phyloP scores from a whole-genome alignment of 2,888 invertebrate species.

The Chesias legatella region DNA sequence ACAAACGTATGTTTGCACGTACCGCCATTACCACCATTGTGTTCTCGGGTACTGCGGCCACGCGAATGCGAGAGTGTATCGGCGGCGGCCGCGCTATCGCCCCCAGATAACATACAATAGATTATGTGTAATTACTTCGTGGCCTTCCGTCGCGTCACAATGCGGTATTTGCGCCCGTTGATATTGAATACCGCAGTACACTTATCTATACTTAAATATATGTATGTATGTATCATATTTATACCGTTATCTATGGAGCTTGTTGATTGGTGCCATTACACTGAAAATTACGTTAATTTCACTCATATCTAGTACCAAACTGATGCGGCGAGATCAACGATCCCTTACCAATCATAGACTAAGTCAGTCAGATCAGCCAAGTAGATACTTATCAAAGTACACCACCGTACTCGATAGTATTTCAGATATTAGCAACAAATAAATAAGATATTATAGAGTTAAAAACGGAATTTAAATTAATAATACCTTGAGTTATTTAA shows the following conservation, averaged over 20 bases:
- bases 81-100: slow-evolving; percentile 32
- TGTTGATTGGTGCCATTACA: neutral
- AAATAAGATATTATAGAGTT: too few species aligned
- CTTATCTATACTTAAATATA: slow-evolving; percentile 42
- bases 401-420: too few species aligned
- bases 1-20: slow-evolving; percentile 33
- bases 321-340: too few species aligned
- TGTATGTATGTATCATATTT: slow-evolving; percentile 1
- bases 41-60: slow-evolving; percentile 37
- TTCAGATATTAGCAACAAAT: too few species aligned
- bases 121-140: slow-evolving; percentile 57
- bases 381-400: too few species aligned
- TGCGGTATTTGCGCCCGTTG: slow-evolving; percentile 56
- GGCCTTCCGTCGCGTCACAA: slow-evolving; percentile 61
- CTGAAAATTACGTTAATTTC: neutral
- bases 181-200: slow-evolving; percentile 65
- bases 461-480: too few species aligned
- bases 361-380: too few species aligned
- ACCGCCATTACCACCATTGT: slow-evolving; percentile 67
- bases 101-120: slow-evolving; percentile 55
- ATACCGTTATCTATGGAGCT: slow-evolving; percentile 5
- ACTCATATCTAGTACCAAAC: too few species aligned
- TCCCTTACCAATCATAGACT: too few species aligned
- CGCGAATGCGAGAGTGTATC: slow-evolving; percentile 35
- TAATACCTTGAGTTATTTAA: too few species aligned